A percentile compares a stretch with the other conserved stretches of the same genome.
These are phyloP conservation scores for Callipepla squamata DNA, from an alignment of 2,113 vertebrate genomes.

Conservation along the genomic window DNA sequence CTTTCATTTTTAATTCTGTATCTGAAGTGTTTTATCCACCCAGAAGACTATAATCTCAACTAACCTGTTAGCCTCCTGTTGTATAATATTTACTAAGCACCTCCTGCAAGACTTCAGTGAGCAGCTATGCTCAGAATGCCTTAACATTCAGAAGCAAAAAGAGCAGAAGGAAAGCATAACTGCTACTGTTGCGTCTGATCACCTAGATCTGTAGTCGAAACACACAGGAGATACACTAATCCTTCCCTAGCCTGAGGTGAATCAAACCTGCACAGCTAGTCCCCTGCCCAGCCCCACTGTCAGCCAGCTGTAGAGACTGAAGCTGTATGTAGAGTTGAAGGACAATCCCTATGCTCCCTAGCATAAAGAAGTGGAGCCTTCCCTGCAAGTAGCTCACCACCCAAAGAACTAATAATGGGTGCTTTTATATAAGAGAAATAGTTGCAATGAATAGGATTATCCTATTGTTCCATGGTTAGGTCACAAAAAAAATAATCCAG, in stretches of 20 bases:
- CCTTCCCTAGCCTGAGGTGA: neutral
- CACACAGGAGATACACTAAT: neutral
- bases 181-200: neutral
- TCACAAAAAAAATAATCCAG: neutral
- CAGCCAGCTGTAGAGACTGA: neutral
- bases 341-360: neutral
- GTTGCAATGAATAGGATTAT: neutral
- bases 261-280: neutral
- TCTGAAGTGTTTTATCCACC: neutral
- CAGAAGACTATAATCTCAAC: neutral
- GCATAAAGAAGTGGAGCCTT: neutral
- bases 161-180: neutral
- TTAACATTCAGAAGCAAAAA: neutral
- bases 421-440: neutral
- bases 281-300: neutral
- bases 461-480: neutral
- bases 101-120: neutral
- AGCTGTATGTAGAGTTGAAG: neutral
- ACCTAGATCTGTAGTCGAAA: neutral
- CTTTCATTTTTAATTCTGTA: rapidly evolving
- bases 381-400: neutral
- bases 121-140: neutral
- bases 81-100: neutral
- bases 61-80: neutral
- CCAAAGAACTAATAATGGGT: neutral